Conservation (phyloP, 2,888 invertebrate species). For the Cyclophora punctaria region DNA sequence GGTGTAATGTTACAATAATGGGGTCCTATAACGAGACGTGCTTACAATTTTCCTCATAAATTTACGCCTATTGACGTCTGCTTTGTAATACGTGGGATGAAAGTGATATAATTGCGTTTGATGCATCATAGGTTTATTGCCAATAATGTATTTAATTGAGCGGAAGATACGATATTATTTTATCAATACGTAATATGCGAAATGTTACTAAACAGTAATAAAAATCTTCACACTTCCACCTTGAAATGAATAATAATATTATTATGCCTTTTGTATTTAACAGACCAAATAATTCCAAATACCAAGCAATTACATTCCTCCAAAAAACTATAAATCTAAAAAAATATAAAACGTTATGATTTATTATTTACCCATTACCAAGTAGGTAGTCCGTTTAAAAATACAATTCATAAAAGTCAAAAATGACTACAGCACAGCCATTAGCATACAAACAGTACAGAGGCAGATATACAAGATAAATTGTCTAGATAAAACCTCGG, state of each 20-base stretch:
- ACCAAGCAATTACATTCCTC: neutral
- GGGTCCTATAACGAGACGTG: slow-evolving; percentile 6
- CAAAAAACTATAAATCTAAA: neutral
- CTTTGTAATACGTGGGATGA: neutral
- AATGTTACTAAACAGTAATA: no score
- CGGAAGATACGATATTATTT: neutral
- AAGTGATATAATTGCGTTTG: slow-evolving; percentile 2
- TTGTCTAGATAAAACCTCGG: slow-evolving; percentile 55
- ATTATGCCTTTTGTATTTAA: neutral
- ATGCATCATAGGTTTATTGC: neutral
- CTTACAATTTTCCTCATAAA: slow-evolving; percentile 5
- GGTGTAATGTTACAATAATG: slow-evolving; percentile 17
- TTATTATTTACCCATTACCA: neutral
- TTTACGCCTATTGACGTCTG: slow-evolving; percentile 7
- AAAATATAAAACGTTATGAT: no score
- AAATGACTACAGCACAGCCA: slow-evolving; percentile 31
- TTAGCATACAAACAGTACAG: slow-evolving; percentile 64
- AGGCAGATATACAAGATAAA: slow-evolving; percentile 58
- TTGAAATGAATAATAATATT: neutral
- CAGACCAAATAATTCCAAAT: neutral
- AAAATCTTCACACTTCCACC: neutral
- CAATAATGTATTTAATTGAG: no score
- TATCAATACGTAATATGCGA: neutral
- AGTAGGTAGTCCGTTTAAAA: slow-evolving; percentile 10
- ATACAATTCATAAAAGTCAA: slow-evolving; percentile 18